These are phyloP conservation scores for Myotis myotis DNA, from an alignment of 2,797 vertebrate species.

Conservation along the genomic window DNA sequence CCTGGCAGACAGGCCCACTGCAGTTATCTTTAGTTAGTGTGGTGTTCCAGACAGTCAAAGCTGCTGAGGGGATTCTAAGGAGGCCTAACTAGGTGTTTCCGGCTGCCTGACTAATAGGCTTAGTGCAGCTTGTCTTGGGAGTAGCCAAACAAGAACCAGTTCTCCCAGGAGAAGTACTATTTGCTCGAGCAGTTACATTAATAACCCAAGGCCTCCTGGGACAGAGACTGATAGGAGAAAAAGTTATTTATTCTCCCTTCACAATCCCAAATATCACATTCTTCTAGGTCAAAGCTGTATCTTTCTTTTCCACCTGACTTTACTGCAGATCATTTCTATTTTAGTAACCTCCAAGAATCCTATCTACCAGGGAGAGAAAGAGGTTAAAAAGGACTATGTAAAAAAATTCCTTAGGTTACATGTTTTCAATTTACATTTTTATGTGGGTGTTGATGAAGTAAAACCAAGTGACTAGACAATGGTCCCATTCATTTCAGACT, in stretches of 20 bases:
- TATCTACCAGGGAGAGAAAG: not conserved
- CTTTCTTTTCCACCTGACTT: slow-evolving; percentile 28
- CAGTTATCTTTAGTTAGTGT: not conserved
- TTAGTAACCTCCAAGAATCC: not conserved
- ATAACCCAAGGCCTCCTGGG: slow-evolving; percentile 52
- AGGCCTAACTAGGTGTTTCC: not conserved
- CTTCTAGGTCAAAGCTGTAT: slow-evolving; percentile 30
- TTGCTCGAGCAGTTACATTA: slow-evolving; percentile 65
- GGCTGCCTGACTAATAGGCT: slow-evolving; percentile 47
- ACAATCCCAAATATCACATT: not conserved
- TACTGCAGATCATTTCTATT: slow-evolving; percentile 2
- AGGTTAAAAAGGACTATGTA: not conserved
- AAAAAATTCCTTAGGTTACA: not conserved
- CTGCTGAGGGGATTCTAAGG: not conserved
- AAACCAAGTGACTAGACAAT: not conserved
- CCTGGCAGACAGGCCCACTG: accelerated
- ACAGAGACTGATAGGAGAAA: not conserved
- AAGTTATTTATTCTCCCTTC: slow-evolving; percentile 44
- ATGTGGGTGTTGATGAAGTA: not conserved
- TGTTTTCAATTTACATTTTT: not conserved
- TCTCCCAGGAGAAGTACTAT: slow-evolving; percentile 52
- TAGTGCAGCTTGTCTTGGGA: slow-evolving; percentile 25
- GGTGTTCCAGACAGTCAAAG: not conserved
- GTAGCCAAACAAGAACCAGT: slow-evolving; percentile 30
- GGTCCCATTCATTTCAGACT: not conserved